phyloP scores from a whole-genome alignment of 2,888 invertebrate species.

The Aromia moschata region DNA sequence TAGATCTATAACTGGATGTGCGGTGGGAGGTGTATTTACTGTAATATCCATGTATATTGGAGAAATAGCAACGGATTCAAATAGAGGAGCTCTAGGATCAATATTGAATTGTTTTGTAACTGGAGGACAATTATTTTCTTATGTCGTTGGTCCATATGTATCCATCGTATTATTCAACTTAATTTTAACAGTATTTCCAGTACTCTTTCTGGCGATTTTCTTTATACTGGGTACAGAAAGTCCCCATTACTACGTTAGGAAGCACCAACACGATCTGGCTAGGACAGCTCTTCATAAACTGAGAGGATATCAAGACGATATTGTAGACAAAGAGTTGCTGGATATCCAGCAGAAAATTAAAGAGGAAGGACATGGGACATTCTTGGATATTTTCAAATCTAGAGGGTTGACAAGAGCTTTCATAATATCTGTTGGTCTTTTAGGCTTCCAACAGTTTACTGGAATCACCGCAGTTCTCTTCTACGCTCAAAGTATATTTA shows the following conservation, averaged over 20 bases:
- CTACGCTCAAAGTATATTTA: slow-evolving; percentile 78
- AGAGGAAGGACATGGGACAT: slow-evolving; percentile 12
- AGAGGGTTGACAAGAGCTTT: slow-evolving; percentile 80
- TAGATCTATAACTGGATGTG: slow-evolving; percentile 70
- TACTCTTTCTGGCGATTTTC: slow-evolving; percentile 66
- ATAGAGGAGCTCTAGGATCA: slow-evolving; percentile 83
- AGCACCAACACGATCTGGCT: slow-evolving; percentile 71
- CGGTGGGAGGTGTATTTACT: slow-evolving; percentile 75
- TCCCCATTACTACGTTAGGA: slow-evolving; percentile 74
- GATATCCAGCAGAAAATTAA: slow-evolving; percentile 4
- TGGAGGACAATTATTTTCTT: slow-evolving; percentile 74
- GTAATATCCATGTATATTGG: slow-evolving; percentile 87
- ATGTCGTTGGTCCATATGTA: slow-evolving; percentile 76
- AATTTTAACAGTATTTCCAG: slow-evolving; percentile 65
- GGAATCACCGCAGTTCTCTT: slow-evolving; percentile 85
- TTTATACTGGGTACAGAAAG: slow-evolving; percentile 84
- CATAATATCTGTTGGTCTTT: slow-evolving; percentile 76
- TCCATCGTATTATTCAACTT: slow-evolving; percentile 71
- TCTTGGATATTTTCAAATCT: slow-evolving; percentile 62
- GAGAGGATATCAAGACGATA: slow-evolving; percentile 64
- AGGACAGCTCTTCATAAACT: slow-evolving; percentile 72
- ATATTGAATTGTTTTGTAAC: slow-evolving; percentile 79
- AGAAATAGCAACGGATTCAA: slow-evolving; percentile 82
- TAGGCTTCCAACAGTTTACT: slow-evolving; percentile 84
- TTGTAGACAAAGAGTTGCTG: neutral